These are phyloP conservation scores for Dryobota labecula DNA, from an alignment of 2,888 invertebrate genomes.

Conservation along the genomic window DNA sequence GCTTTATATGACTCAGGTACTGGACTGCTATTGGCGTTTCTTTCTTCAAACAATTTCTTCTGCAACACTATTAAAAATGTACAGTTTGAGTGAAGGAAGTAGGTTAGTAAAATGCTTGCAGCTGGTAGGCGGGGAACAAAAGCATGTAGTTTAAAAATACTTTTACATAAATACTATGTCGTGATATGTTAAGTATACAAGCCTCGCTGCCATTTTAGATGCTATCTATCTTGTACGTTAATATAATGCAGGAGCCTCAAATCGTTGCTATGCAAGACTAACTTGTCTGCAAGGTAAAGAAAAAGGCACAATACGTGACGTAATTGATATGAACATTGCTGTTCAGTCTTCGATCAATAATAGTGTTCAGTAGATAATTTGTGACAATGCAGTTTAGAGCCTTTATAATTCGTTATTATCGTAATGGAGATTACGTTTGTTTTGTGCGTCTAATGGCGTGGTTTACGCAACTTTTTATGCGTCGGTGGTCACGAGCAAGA, in stretches of 20 bases:
- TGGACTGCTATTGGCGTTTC: constrained; percentile 1
- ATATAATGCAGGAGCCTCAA: constrained; percentile 37
- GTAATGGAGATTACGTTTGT: constrained; percentile 58
- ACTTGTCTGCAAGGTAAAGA: constrained; percentile 18
- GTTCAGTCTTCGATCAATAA: no score
- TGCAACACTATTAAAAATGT: not conserved
- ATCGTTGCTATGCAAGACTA: constrained; percentile 14
- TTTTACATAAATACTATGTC: constrained; percentile 23
- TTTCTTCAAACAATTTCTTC: not conserved
- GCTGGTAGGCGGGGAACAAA: constrained; percentile 17
- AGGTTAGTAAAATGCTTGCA: constrained; percentile 22
- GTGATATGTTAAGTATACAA: constrained; percentile 45
- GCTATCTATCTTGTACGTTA: constrained; percentile 33
- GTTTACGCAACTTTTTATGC: constrained; percentile 74
- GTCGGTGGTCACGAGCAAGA: constrained; percentile 73
- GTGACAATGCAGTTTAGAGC: constrained; percentile 30
- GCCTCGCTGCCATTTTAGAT: constrained; percentile 34
- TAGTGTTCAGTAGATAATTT: constrained; percentile 34
- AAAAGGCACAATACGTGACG: constrained; percentile 18
- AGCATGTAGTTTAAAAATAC: constrained; percentile 39
- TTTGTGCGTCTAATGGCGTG: constrained; percentile 65
- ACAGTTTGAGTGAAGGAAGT: constrained; percentile 18
- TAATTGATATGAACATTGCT: constrained; percentile 25
- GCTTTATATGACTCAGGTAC: not conserved
- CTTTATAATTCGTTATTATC: constrained; percentile 45